These are phyloP conservation scores for Prunella strophiata DNA, from an alignment of 2,797 vertebrate species.

Conservation along the genomic window DNA sequence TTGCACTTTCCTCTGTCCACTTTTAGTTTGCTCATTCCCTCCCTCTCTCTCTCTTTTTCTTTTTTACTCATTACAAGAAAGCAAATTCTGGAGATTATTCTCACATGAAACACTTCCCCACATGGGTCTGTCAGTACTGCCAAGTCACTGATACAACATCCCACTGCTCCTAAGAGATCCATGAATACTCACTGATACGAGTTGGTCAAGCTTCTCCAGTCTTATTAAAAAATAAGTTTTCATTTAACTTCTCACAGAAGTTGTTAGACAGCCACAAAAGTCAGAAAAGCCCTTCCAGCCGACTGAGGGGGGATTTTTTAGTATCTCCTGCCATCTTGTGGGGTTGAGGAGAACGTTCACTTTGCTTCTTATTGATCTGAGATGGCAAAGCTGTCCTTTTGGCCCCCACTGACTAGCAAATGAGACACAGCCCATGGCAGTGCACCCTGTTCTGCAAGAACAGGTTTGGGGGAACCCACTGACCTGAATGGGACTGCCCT, in stretches of 20 bases:
- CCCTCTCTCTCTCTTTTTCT: background rate
- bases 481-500: background rate
- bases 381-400: background rate
- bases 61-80: background rate
- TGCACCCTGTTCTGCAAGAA: background rate
- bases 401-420: rapidly evolving
- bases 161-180: background rate
- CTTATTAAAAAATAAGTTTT: conserved; percentile 9
- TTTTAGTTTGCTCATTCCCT: background rate
- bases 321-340: conserved; percentile 65
- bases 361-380: background rate
- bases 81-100: conserved; percentile 43
- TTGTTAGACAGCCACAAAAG: background rate
- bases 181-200: background rate
- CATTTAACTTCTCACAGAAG: background rate
- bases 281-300: background rate
- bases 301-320: background rate
- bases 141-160: background rate
- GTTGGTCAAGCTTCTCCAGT: background rate
- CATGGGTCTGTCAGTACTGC: background rate
- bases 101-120: background rate
- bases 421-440: background rate
- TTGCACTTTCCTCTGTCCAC: conserved; percentile 8
- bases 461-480: background rate
- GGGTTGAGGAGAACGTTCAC: conserved; percentile 1